Evolutionary conservation across 1,140 invertebrate species (phyloP), one percentile per base, ranked within the genome.

Genomic region (Ostrea edulis): DNA sequence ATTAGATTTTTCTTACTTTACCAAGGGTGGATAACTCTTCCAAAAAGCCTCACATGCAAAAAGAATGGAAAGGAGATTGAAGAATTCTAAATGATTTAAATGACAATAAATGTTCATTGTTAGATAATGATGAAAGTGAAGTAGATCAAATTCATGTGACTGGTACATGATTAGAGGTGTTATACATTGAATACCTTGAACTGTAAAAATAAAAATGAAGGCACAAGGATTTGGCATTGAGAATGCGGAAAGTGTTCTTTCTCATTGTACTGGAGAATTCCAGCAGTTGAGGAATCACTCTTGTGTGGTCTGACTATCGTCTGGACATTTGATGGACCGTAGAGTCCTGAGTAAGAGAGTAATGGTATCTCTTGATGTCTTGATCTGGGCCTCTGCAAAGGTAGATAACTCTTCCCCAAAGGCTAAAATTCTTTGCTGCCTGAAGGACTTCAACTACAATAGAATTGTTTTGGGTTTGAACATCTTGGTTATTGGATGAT

Each of bases 371-470:
- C 90, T 87, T 0, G 92, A 90, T 12, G 91, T 93, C 86, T 90
- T 92, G 20, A 93, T 91, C 68, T 93, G 92, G 12, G 91, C 87
- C 84, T 93, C 93, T 14, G 92, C 91, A 92, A 92, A 93, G 44
- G 82, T 65, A 51, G 90, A 88, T 52, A 93, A 85, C 44, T 87
- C 86, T 58, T 93, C 91, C 84, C 91, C 90, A 88, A 92, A 91
- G 7, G 90, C 85, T 82, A 92, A 84, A 20, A 92, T 35, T 87
- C 91, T 87, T 62, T 92, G 87, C 8, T 89, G 90, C 62, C 90
- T 85, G 62, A 92, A 93, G 22, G 87, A 58, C 81, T 90, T 90
- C 84, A 92, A 82, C 92, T 92, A 86, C 44, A 89, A 90, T 4
- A 54, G 29, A 22, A 29, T 77, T 11, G 11, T 20, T 77, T 0